phyloP scores from a whole-genome alignment of 2,113 vertebrate species.

The Trachemys scripta region DNA sequence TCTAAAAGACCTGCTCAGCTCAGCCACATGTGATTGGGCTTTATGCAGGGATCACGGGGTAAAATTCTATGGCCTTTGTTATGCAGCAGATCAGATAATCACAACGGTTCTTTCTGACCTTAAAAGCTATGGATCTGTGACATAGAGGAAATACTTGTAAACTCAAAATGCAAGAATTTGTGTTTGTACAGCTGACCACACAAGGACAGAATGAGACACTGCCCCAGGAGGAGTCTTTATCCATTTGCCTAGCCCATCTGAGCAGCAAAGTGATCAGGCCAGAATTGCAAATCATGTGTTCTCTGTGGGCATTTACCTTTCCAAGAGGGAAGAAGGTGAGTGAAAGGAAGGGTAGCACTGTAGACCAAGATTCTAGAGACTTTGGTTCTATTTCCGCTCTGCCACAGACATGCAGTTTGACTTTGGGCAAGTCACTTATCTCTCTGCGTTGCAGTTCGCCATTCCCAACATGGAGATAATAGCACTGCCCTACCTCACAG shows the following conservation, averaged over 20 bases:
- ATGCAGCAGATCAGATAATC: neutral
- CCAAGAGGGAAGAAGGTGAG: neutral
- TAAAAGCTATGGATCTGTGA: neutral
- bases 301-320: neutral
- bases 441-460: neutral
- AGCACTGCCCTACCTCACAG: neutral
- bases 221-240: neutral
- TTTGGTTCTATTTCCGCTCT: neutral
- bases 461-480: neutral
- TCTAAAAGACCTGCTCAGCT: neutral
- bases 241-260: neutral
- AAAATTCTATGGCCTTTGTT: neutral
- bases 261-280: neutral
- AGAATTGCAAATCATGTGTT: neutral
- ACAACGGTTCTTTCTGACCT: neutral
- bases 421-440: neutral
- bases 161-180: neutral
- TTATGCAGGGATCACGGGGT: fast-evolving
- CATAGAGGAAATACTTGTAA: neutral
- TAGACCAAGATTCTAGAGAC: neutral
- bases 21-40: neutral
- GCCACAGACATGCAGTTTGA: neutral
- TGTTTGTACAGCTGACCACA: neutral
- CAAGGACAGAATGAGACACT: neutral
- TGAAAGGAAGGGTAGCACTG: neutral